Base-by-base conservation (phyloP, 1,140 invertebrate species). In the Bombus polaris region DNA sequence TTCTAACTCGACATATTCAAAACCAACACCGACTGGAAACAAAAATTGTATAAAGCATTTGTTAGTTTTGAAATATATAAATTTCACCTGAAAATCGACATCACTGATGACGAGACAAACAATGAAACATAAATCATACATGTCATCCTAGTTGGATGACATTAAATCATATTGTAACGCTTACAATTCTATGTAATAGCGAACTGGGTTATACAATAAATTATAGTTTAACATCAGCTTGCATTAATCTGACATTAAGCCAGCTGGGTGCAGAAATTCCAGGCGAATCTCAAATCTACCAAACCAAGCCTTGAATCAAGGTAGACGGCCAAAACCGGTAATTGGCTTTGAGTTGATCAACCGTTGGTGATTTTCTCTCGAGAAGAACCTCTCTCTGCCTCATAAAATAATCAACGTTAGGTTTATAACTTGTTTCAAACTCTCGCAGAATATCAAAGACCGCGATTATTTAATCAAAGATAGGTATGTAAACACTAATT, bases 191-290 rank as follows among this genome's bases (percentile, higher is more conserved):
- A 57, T 47, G 74, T 53, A 53, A 53, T 13, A 3, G n/a, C 15
- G 8, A 59, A 76, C 74, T 39, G 35, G 47, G 74, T 84, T 81
- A 78, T 39, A 86, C 62, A 86, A 81, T 90, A 90, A 90, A 88
- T 91, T 88, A 88, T 62, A n/a, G 62, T 70, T 90, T 85, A 82
- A 66, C 84, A 82, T 81, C 77, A 88, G 65, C 74, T 35, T 32
- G 39, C 74, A 47, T 53, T 90, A 88, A 91, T 90, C 89, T 68
- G 89, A 73, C 73, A 77, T 82, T 90, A 84, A 90, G 78, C 87
- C 81, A 91, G 28, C 71, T 84, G 84, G 66, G 79, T 71, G 78
- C 66, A 22, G 83, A 88, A 80, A 91, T 79, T 76, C 53, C 35
- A 28, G 39, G 77, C 32, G 71, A 88, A 81, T 77, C 87, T 87